These are phyloP conservation scores for Pedetes capensis DNA, from an alignment of 2,113 vertebrate species.

Conservation along the genomic window DNA sequence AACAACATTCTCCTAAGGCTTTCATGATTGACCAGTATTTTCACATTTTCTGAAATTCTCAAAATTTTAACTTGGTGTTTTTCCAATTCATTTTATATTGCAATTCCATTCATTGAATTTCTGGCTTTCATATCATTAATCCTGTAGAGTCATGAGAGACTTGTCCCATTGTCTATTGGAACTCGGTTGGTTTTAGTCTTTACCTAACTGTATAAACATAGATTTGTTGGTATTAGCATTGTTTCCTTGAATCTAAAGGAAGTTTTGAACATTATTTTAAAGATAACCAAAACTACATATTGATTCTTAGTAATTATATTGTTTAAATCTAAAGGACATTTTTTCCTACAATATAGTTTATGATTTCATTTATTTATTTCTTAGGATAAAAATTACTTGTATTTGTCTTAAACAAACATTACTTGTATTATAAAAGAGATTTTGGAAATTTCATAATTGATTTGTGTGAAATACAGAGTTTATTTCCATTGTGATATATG, in stretches of 20 bases:
- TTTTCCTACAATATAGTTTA: background rate
- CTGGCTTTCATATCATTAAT: background rate
- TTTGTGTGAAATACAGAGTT: background rate
- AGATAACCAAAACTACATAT: background rate
- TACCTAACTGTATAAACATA: background rate
- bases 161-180: background rate
- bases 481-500: background rate
- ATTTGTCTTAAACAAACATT: background rate
- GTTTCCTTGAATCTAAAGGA: background rate
- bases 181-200: background rate
- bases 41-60: background rate
- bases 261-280: background rate
- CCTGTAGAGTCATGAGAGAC: background rate
- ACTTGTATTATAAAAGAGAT: background rate
- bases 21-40: background rate
- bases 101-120: background rate
- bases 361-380: background rate
- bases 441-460: background rate
- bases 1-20: background rate
- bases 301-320: background rate
- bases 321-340: background rate
- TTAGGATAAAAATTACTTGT: background rate
- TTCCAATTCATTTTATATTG: background rate
- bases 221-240: background rate
- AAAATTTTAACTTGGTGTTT: background rate